These are phyloP conservation scores for Sardina pilchardus DNA, from an alignment of 2,113 vertebrate genomes.

Conservation along the genomic window DNA sequence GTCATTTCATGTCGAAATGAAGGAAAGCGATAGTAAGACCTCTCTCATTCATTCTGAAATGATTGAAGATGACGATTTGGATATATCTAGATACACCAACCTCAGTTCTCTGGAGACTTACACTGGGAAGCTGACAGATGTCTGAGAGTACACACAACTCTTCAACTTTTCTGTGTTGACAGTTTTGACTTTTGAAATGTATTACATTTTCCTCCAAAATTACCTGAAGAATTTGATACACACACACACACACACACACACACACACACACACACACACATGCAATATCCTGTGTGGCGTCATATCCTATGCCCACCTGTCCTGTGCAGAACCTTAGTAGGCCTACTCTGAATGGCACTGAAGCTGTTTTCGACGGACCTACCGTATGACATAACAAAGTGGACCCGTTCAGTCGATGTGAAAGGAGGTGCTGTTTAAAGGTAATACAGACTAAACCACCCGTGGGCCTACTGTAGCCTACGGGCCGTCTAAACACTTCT, in stretches of 20 bases:
- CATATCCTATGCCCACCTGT: background rate
- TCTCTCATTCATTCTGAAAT: constrained; percentile 82
- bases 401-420: too few species aligned
- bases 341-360: too few species aligned
- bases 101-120: constrained; percentile 53
- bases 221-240: too few species aligned
- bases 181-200: background rate
- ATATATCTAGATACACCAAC: constrained; percentile 66
- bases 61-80: constrained; percentile 74
- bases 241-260: too few species aligned
- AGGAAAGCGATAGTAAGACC: constrained; percentile 74
- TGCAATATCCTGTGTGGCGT: too few species aligned
- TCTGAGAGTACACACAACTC: constrained; percentile 49
- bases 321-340: background rate
- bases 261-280: too few species aligned
- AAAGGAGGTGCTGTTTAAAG: background rate
- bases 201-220: background rate
- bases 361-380: too few species aligned
- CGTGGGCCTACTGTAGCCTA: background rate
- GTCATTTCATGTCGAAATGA: constrained; percentile 71
- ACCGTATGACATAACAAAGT: too few species aligned
- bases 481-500: background rate
- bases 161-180: background rate
- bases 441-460: background rate
- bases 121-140: constrained; percentile 67